These are phyloP conservation scores for Phoenicopterus ruber DNA, from an alignment of 2,113 vertebrate species.

Conservation along the genomic window DNA sequence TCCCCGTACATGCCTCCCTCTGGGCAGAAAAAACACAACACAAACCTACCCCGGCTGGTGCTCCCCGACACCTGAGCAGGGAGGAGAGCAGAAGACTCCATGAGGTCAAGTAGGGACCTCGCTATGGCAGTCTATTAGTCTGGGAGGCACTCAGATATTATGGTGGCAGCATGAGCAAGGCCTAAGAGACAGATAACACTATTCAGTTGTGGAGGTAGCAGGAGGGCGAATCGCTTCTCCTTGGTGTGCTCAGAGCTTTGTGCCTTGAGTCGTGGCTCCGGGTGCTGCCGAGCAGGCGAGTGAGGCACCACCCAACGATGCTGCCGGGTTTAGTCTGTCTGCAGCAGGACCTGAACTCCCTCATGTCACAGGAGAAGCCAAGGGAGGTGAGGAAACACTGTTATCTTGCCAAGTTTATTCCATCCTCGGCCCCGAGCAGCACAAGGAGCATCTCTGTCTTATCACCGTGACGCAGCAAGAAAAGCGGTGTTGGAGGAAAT, in stretches of 20 bases:
- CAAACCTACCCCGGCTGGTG: slow-evolving; percentile 52
- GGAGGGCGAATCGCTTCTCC: neutral
- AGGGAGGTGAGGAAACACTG: neutral
- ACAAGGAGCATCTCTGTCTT: neutral
- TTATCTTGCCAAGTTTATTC: neutral
- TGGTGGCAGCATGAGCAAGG: neutral
- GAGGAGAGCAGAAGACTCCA: slow-evolving; percentile 65
- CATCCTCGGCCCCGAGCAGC: neutral
- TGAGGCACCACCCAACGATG: rapidly evolving
- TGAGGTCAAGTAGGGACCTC: slow-evolving; percentile 53
- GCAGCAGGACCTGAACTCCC: neutral
- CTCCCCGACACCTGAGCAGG: slow-evolving; percentile 35
- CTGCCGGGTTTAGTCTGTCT: neutral
- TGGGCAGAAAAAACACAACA: neutral
- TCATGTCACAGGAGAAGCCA: rapidly evolving
- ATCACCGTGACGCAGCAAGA: neutral
- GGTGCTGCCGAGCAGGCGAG: neutral
- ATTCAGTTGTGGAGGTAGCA: neutral
- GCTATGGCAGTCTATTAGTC: neutral
- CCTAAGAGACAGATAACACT: slow-evolving; percentile 55
- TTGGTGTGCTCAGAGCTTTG: neutral
- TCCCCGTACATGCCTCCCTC: neutral
- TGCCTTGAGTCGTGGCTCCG: neutral
- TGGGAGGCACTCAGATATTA: slow-evolving; percentile 3
- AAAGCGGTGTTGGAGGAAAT: neutral